Percentiles rank a stretch among this genome's conserved stretches.
Evolutionary conservation across 2,113 vertebrate species (phyloP).

Genomic region (Heliornis fulica): DNA sequence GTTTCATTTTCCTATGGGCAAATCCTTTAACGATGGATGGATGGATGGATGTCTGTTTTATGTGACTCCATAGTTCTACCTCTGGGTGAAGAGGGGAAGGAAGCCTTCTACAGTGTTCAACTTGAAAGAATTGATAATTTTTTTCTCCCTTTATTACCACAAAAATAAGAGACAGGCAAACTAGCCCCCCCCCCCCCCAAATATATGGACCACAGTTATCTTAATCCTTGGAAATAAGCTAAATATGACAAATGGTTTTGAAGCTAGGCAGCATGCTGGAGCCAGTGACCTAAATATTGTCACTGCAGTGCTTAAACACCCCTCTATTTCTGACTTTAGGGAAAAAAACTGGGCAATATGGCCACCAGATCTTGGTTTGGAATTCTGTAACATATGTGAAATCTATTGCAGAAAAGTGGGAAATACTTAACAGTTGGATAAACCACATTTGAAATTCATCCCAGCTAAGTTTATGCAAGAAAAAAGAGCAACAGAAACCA

Average conservation of each 20-base stretch:
- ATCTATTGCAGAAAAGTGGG: slow-evolving; percentile 76
- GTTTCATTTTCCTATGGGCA: neutral
- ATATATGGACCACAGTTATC: neutral
- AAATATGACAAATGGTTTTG: slow-evolving; percentile 1
- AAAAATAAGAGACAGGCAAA: neutral
- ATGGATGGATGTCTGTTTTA: neutral
- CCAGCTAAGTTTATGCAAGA: slow-evolving; percentile 76
- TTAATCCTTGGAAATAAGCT: slow-evolving; percentile 31
- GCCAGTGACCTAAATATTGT: slow-evolving; percentile 39
- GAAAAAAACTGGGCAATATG: slow-evolving; percentile 57
- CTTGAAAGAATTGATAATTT: neutral
- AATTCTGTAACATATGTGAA: slow-evolving; percentile 79
- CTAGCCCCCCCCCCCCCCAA: neutral
- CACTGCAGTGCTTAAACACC: neutral
- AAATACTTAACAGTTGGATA: slow-evolving; percentile 79
- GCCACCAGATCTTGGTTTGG: slow-evolving; percentile 73
- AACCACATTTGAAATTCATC: slow-evolving; percentile 80
- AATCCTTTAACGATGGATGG: neutral
- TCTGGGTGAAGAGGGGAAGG: neutral
- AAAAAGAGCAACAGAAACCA: slow-evolving; percentile 76
- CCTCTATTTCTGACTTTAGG: slow-evolving; percentile 46
- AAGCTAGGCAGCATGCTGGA: neutral
- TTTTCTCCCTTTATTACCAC: neutral
- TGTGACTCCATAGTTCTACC: neutral
- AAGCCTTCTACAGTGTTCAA: neutral